phyloP scores from a whole-genome alignment of 2,113 vertebrate genomes.

The Oryzias woworae region DNA sequence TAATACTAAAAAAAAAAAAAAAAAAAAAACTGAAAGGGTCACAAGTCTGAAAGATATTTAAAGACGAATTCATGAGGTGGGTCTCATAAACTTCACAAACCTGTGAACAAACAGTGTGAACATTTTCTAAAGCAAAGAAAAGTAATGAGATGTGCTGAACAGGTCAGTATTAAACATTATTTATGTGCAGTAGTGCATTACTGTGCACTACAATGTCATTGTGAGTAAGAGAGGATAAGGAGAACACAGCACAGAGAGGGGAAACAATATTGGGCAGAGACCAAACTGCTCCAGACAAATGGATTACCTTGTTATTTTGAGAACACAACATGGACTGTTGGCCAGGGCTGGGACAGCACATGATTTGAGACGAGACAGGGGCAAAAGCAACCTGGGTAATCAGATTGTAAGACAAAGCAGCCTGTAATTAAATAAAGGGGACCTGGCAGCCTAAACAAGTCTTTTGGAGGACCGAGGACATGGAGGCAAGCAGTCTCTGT shows the following conservation, averaged over 20 bases:
- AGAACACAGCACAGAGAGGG: neutral
- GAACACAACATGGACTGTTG: slow-evolving; percentile 33
- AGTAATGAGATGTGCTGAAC: neutral
- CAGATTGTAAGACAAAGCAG: slow-evolving; percentile 52
- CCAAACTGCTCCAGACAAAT: slow-evolving; percentile 46
- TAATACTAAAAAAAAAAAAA: neutral
- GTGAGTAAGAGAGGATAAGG: slow-evolving; percentile 10
- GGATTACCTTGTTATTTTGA: slow-evolving; percentile 35
- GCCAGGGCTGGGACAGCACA: slow-evolving; percentile 13
- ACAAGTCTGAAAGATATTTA: neutral
- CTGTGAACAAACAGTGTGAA: neutral
- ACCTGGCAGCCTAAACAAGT: slow-evolving; percentile 10
- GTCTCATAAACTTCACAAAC: no score
- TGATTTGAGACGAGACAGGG: slow-evolving; percentile 26
- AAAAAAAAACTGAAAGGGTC: neutral
- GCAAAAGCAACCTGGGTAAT: slow-evolving; percentile 55
- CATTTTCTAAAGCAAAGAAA: slow-evolving; percentile 3
- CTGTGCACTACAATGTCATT: neutral
- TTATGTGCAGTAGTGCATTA: neutral
- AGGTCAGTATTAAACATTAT: neutral
- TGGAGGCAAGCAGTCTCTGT: neutral
- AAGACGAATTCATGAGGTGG: neutral
- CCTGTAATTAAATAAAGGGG: slow-evolving; percentile 55
- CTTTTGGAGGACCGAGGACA: slow-evolving; percentile 6
- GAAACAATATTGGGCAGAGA: slow-evolving; percentile 11